These are phyloP conservation scores for Arnoldichthys spilopterus DNA, from an alignment of 2,797 vertebrate genomes.

Conservation along the genomic window DNA sequence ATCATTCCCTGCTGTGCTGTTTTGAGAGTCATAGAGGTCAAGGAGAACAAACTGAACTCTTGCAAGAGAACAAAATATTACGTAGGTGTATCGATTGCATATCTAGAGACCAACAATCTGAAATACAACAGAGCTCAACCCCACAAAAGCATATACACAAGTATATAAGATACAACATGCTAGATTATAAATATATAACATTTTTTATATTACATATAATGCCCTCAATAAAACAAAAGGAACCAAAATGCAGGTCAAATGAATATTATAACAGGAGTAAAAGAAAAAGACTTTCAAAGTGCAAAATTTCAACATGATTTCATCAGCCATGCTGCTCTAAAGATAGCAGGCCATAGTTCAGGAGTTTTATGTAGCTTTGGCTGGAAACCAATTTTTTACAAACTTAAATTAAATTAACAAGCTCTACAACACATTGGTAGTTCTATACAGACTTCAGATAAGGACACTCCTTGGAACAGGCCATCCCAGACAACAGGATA, in stretches of 20 bases:
- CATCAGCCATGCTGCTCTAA: not conserved
- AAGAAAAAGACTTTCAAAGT: not conserved
- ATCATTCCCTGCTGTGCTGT: not conserved
- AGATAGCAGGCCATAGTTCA: slow-evolving; percentile 12
- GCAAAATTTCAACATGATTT: not conserved
- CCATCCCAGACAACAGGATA: not conserved
- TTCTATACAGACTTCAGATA: not conserved
- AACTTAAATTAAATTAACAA: not conserved
- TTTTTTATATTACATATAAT: no score
- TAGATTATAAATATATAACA: no score
- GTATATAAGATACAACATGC: no score
- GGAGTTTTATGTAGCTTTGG: not conserved
- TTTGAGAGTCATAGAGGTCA: slow-evolving; percentile 42
- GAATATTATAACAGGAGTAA: not conserved
- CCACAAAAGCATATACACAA: not conserved
- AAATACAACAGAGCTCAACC: not conserved
- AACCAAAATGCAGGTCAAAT: not conserved
- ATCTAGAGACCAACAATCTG: not conserved
- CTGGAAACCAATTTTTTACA: not conserved
- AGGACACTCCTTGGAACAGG: not conserved
- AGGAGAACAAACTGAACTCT: slow-evolving; percentile 52
- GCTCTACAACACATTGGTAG: not conserved
- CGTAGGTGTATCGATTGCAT: slow-evolving; percentile 41
- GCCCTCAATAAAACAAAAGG: not conserved
- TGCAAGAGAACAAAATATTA: slow-evolving; percentile 46